A percentile compares a stretch with the other conserved stretches of the same genome.
These are phyloP conservation scores for Paracyclopina nana DNA, from an alignment of 1,140 invertebrate species.

Conservation along the genomic window DNA sequence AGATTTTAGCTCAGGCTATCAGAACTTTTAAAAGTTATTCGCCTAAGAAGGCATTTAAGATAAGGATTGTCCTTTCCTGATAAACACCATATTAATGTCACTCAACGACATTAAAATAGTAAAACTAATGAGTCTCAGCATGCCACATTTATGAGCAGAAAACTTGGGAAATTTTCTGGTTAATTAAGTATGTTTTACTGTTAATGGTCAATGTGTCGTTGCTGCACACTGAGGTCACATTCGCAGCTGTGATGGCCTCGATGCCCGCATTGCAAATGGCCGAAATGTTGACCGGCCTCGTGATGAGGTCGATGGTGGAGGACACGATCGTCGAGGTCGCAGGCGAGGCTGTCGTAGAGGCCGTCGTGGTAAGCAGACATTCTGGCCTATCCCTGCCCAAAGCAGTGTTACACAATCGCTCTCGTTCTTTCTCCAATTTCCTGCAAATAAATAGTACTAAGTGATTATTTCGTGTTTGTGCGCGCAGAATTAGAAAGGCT, in stretches of 20 bases:
- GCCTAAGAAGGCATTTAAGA: too few species aligned
- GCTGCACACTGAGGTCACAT: too few species aligned
- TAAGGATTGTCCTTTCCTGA: too few species aligned
- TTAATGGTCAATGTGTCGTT: too few species aligned
- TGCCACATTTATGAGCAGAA: not conserved
- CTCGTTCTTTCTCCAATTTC: constrained; percentile 40
- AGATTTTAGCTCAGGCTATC: too few species aligned
- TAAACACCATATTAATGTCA: too few species aligned
- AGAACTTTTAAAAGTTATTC: too few species aligned
- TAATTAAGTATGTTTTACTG: too few species aligned
- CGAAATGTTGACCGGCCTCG: constrained; percentile 19
- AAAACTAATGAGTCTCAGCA: too few species aligned
- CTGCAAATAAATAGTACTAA: constrained; percentile 27
- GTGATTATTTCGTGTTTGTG: too few species aligned
- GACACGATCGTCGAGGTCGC: constrained; percentile 10
- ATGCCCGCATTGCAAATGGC: constrained; percentile 17
- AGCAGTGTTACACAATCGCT: constrained; percentile 40
- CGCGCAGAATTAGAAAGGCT: too few species aligned
- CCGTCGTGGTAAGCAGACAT: constrained; percentile 24
- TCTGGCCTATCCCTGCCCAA: constrained; percentile 37
- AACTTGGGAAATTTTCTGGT: constrained; percentile 1
- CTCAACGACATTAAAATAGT: too few species aligned
- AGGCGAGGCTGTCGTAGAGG: constrained; percentile 15
- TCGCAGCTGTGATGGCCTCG: not conserved
- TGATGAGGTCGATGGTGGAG: constrained; percentile 24